Base-by-base conservation (phyloP, 2,888 invertebrate species). In the Synanthedon tipuliformis region DNA sequence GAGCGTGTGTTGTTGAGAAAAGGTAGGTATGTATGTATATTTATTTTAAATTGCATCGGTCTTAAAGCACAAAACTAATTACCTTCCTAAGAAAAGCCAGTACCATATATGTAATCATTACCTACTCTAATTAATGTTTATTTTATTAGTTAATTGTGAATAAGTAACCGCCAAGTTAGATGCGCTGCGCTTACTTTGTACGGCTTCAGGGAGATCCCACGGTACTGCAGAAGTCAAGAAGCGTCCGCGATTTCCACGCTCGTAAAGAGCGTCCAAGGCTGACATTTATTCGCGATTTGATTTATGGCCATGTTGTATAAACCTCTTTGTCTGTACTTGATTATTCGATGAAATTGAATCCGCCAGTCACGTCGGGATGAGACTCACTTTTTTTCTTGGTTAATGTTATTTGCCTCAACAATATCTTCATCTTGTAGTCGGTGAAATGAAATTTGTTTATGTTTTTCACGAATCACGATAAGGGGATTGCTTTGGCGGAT, bases 271-370 rank as follows among this genome's bases (percentile, higher is more conserved):
- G 67, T 70, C 71, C 73, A 68, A 69, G 73, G 72, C 60, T 70
- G 78, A 78, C 75, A 69, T 79, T 79, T 76, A 79, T 73, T 73
- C 61, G 53, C 61, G 65, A 73, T 76, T 70, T 78, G 79, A 80
- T 78, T 80, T 77, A 78, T 75, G 73, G 63, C 45, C 15, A 34
- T 53, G 45, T 53, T 51, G 45, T 48, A 54, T 50, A 65, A 62
- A 57, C 64, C 67, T 66, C 64, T 70, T 69, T 73, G 71, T 73
- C 69, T 62, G 63, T 55, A 64, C 67, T 68, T 71, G 68, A 73
- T 75, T 69, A 73, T 69, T 69, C 60, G 61, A 62, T 60, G 61
- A 62, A 68, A 66, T 63, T 60, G 61, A 63, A 63, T 60, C 54
- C 51, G 52, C 64, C 59, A 64, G 64, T 62, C 63, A 61, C 62